Evolutionary conservation across 2,113 vertebrate species (phyloP).

Genomic region (Oreochromis niloticus): DNA sequence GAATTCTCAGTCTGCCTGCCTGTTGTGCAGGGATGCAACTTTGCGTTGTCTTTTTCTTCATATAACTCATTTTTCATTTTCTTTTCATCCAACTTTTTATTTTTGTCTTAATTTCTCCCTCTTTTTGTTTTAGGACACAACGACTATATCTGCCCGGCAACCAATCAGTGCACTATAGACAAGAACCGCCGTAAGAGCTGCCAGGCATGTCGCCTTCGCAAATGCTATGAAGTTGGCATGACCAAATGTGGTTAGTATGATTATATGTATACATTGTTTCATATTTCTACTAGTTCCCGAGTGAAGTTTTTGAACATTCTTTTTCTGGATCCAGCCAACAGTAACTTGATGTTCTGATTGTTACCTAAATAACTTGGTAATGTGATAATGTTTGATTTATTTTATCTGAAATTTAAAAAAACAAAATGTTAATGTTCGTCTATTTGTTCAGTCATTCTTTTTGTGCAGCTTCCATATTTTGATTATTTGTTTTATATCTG

Average conservation of each 20-base stretch:
- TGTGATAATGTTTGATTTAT: not conserved
- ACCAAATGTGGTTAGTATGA: conserved; percentile 86
- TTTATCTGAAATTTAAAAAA: not conserved
- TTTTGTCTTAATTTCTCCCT: not conserved
- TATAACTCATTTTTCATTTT: not conserved
- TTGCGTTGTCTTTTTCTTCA: not conserved
- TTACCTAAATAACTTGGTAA: not conserved
- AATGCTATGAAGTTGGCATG: conserved; percentile 97
- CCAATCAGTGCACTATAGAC: conserved; percentile 97
- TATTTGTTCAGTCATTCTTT: not conserved
- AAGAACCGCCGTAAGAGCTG: conserved; percentile 98
- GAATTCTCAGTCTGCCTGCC: not conserved
- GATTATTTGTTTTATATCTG: no score
- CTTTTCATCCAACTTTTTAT: not conserved
- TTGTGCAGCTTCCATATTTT: no score
- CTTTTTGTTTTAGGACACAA: conserved; percentile 81
- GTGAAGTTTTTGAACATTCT: not conserved
- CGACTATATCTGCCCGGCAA: conserved; percentile 97
- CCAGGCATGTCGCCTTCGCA: conserved; percentile 93
- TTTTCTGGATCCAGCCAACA: not conserved
- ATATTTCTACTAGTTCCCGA: not conserved
- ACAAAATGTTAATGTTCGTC: not conserved
- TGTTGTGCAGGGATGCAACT: not conserved
- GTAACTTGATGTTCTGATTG: not conserved
- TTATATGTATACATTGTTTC: not conserved